Conservation (phyloP, 2,888 invertebrate genomes). For the Acanthoscelides obtectus region DNA sequence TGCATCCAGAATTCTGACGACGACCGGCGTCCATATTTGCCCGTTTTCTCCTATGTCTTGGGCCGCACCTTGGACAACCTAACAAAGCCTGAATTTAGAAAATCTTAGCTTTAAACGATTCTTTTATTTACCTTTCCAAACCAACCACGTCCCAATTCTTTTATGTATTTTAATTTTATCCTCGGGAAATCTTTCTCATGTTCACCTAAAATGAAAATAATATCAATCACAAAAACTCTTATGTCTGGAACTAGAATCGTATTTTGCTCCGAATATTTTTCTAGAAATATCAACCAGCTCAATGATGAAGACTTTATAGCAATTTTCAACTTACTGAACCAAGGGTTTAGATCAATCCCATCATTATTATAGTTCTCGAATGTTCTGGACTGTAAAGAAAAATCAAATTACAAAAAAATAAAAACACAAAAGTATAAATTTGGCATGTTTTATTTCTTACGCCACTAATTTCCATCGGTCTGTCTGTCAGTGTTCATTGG, state of each 20-base stretch:
- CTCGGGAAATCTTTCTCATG: conserved; percentile 64
- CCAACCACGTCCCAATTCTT: conserved; percentile 80
- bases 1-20: conserved; percentile 76
- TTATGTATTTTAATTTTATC: conserved; percentile 72
- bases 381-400: conserved; percentile 34
- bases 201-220: conserved; percentile 48
- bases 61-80: conserved; percentile 77
- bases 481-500: too few species aligned
- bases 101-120: not conserved
- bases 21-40: conserved; percentile 54
- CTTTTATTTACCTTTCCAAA: conserved; percentile 62
- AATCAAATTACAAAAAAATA: too few species aligned
- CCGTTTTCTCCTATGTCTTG: conserved; percentile 39
- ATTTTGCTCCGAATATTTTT: too few species aligned
- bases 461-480: too few species aligned
- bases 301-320: too few species aligned
- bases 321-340: conserved; percentile 52
- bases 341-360: conserved; percentile 45
- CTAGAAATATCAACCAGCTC: too few species aligned
- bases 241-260: too few species aligned
- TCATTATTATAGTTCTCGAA: conserved; percentile 41
- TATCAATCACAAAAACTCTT: too few species aligned
- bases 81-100: conserved; percentile 12
- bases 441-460: too few species aligned
- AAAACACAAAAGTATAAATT: too few species aligned